A percentile compares a stretch with the other conserved stretches of the same genome.
Evolutionary conservation across 2,113 vertebrate species (phyloP).

Genomic region (Lophius piscatorius): DNA sequence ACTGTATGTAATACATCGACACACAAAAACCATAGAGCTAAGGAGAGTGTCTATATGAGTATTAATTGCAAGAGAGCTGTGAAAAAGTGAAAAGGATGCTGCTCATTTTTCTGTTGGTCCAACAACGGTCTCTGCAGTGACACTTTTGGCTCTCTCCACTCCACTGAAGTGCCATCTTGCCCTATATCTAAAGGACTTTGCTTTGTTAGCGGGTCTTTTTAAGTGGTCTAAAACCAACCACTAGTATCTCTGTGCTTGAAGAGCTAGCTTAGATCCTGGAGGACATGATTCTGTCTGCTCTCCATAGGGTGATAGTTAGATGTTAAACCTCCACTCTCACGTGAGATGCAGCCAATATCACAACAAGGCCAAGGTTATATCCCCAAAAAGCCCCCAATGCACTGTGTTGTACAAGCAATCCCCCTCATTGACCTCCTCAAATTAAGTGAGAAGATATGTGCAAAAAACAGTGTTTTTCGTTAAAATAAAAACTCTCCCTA

Average conservation of each 20-base stretch:
- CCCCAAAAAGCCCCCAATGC: too few relatives aligned
- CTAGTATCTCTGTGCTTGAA: slow-evolving; percentile 17
- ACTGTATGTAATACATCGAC: too few relatives aligned
- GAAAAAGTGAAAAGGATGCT: neutral
- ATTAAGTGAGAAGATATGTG: too few relatives aligned
- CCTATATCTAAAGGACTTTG: slow-evolving; percentile 63
- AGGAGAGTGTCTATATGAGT: too few relatives aligned
- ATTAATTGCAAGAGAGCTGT: neutral
- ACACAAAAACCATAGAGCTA: too few relatives aligned
- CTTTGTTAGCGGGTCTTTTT: slow-evolving; percentile 69
- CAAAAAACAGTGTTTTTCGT: too few relatives aligned
- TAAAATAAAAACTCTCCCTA: too few relatives aligned
- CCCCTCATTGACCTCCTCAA: too few relatives aligned
- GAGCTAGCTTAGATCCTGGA: slow-evolving; percentile 45
- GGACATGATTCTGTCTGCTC: slow-evolving; percentile 34
- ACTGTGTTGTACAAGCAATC: too few relatives aligned
- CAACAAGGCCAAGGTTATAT: neutral
- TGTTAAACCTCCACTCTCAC: slow-evolving; percentile 24
- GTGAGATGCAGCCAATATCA: slow-evolving; percentile 2
- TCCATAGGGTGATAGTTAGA: neutral
- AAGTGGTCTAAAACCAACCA: slow-evolving; percentile 53
- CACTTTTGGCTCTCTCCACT: slow-evolving; percentile 29
- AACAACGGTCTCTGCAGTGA: neutral
- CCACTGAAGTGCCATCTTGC: slow-evolving; percentile 51
- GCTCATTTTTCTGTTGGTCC: neutral